Evolutionary conservation across 2,797 vertebrate genomes (phyloP).

Genomic region (Echeneis naucrates): DNA sequence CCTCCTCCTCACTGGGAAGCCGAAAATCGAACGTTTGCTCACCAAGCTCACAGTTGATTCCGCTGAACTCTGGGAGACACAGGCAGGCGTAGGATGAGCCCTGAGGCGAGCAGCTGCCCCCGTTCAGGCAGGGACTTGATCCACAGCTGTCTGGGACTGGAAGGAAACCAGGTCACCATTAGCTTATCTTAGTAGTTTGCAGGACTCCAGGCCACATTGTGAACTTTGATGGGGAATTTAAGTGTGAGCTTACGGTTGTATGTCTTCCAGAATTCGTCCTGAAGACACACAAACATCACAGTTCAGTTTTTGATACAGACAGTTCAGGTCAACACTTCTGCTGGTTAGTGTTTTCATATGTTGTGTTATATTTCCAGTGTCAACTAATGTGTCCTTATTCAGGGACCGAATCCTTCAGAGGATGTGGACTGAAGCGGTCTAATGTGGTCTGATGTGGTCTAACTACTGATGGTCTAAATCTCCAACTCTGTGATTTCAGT

Average conservation of each 20-base stretch:
- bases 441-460: too few species aligned
- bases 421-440: too few species aligned
- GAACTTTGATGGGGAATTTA: not conserved
- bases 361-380: not conserved
- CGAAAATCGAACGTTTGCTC: constrained; percentile 19
- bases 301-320: too few species aligned
- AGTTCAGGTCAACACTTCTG: too few species aligned
- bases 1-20: too few species aligned
- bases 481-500: too few species aligned
- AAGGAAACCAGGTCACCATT: not conserved
- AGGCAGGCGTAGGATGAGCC: constrained; percentile 70
- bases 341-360: too few species aligned
- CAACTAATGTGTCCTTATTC: too few species aligned
- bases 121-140: constrained; percentile 80
- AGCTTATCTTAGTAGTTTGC: not conserved
- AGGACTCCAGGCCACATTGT: too few species aligned
- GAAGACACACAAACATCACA: constrained; percentile 28
- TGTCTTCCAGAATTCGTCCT: constrained; percentile 84
- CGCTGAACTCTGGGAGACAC: constrained; percentile 76
- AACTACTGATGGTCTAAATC: too few species aligned
- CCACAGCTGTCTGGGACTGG: constrained; percentile 77
- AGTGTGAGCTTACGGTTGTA: constrained; percentile 74
- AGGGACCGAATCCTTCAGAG: too few species aligned
- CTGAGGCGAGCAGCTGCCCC: constrained; percentile 69
- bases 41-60: constrained; percentile 82